These are phyloP conservation scores for Hiodon tergisus DNA, from an alignment of 2,113 vertebrate genomes.

Conservation along the genomic window DNA sequence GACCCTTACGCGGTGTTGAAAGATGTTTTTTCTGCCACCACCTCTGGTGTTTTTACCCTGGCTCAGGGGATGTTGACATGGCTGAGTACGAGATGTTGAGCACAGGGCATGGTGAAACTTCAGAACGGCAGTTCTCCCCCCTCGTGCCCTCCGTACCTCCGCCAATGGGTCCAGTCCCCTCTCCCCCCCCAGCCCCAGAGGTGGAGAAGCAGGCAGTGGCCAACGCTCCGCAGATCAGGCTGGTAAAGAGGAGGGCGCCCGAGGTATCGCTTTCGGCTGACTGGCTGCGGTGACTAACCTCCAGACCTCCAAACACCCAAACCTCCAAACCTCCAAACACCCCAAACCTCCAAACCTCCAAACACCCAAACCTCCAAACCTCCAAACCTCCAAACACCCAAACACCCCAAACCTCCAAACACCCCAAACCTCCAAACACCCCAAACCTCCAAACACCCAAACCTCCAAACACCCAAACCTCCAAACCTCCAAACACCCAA, in stretches of 20 bases:
- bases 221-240: conserved; percentile 50
- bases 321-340: conserved; percentile 27
- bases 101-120: conserved; percentile 46
- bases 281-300: conserved; percentile 47
- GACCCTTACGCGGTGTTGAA: not conserved
- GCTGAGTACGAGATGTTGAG: conserved; percentile 64
- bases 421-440: no score
- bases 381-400: no score
- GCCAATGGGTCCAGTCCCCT: conserved; percentile 28
- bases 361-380: no score
- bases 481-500: no score
- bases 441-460: no score
- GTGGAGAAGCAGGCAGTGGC: conserved; percentile 32
- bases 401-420: no score
- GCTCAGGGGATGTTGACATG: conserved; percentile 64
- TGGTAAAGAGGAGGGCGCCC: conserved; percentile 66
- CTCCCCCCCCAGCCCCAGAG: conserved; percentile 21
- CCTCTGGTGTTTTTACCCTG: conserved; percentile 35
- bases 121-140: conserved; percentile 35
- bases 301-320: conserved; percentile 37
- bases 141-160: conserved; percentile 33
- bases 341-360: no score
- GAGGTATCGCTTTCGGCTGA: conserved; percentile 58
- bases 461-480: no score
- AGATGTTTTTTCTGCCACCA: conserved; percentile 27